A percentile compares a stretch with the other conserved stretches of the same genome.
Conservation (phyloP, 2,113 vertebrate species). For the Bos javanicus region DNA sequence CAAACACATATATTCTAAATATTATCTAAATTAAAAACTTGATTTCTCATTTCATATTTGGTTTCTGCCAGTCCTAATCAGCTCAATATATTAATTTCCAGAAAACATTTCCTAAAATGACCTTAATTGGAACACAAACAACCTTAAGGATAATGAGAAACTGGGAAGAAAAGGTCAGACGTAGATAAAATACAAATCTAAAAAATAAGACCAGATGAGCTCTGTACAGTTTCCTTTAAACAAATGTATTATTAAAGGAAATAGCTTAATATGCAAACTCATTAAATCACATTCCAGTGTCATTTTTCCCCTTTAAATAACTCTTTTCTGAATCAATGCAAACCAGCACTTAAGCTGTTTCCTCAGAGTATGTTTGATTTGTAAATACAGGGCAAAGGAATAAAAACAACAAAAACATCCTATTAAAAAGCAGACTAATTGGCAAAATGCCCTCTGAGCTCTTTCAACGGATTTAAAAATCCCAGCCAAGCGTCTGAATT, state of each 20-base stretch:
- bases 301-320: conserved; percentile 69
- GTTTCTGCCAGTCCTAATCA: conserved; percentile 15
- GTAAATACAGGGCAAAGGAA: conserved; percentile 52
- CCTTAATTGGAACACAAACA: conserved; percentile 7
- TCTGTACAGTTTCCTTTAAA: conserved; percentile 57
- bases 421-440: conserved; percentile 56
- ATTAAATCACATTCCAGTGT: conserved; percentile 73
- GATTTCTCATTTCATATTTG: background rate
- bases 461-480: conserved; percentile 56
- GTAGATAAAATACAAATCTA: conserved; percentile 55
- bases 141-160: conserved; percentile 27
- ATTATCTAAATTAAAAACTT: background rate
- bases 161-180: conserved; percentile 26
- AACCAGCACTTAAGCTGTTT: conserved; percentile 40
- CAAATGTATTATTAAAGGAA: conserved; percentile 72
- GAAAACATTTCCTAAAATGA: conserved; percentile 46
- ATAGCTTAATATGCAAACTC: conserved; percentile 77
- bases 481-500: conserved; percentile 39
- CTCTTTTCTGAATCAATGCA: conserved; percentile 17
- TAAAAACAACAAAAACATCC: conserved; percentile 60
- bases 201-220: conserved; percentile 60
- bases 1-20: background rate
- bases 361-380: conserved; percentile 45
- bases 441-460: conserved; percentile 56
- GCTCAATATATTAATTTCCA: conserved; percentile 11